Evolutionary conservation across 2,113 vertebrate species (phyloP).

Genomic region (Sula dactylatra): DNA sequence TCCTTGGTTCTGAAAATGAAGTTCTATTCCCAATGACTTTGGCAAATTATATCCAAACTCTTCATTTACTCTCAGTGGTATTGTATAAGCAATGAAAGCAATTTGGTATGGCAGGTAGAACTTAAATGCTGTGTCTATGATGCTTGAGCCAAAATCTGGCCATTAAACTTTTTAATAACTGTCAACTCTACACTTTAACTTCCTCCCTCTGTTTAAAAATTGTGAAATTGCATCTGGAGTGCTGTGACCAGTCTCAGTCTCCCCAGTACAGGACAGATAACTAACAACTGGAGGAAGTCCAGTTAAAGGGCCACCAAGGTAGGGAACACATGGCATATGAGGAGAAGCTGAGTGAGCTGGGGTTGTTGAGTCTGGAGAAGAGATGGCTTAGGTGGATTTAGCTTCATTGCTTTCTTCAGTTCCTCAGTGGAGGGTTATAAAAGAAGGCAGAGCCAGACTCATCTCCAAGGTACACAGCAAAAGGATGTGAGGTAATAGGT

Average conservation of each 20-base stretch:
- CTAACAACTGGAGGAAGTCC: not conserved
- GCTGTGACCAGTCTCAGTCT: not conserved
- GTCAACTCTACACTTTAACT: not conserved
- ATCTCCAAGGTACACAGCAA: not conserved
- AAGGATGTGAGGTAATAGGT: not conserved
- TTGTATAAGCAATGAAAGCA: not conserved
- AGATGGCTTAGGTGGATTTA: not conserved
- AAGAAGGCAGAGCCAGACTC: not conserved
- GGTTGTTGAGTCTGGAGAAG: not conserved
- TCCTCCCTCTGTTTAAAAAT: not conserved
- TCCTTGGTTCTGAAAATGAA: not conserved
- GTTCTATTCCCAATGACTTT: not conserved
- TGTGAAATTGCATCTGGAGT: not conserved
- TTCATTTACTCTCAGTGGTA: not conserved
- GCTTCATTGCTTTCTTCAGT: not conserved
- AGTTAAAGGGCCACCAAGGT: not conserved
- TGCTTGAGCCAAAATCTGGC: not conserved
- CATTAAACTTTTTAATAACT: not conserved
- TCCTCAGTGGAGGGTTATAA: not conserved
- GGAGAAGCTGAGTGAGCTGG: not conserved
- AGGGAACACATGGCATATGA: not conserved
- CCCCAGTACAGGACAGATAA: not conserved
- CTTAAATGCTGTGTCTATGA: not conserved
- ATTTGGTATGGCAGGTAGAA: not conserved
- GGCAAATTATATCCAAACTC: not conserved